A percentile compares a stretch with the other conserved stretches of the same genome.
Evolutionary conservation across 2,113 vertebrate species (phyloP).

Genomic region (Nothocercus nigrocapillus): DNA sequence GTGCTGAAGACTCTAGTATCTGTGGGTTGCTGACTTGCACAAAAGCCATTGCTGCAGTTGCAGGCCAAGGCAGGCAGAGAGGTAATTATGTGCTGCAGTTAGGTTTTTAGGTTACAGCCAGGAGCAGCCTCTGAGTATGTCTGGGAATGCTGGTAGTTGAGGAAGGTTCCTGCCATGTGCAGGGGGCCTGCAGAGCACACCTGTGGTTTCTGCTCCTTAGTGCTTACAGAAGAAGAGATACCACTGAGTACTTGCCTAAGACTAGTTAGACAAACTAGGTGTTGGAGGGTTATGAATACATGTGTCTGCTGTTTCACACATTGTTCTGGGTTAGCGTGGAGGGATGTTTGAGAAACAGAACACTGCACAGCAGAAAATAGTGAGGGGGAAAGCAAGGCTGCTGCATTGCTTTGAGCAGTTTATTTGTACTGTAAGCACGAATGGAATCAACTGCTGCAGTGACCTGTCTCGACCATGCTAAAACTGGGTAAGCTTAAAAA

Average conservation of each 20-base stretch:
- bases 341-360: background rate
- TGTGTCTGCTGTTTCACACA: background rate
- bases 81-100: background rate
- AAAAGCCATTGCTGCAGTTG: background rate
- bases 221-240: background rate
- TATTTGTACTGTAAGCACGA: background rate
- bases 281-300: background rate
- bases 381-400: background rate
- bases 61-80: background rate
- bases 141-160: background rate
- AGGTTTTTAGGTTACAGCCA: background rate
- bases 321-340: background rate
- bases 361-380: background rate
- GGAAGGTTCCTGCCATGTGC: background rate
- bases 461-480: background rate
- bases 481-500: conserved; percentile 1
- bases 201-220: background rate
- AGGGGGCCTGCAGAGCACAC: background rate
- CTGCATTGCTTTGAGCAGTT: background rate
- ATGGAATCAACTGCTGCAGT: background rate
- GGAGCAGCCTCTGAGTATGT: background rate
- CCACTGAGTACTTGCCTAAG: background rate
- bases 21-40: background rate
- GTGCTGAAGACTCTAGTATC: background rate
- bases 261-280: background rate